phyloP scores from a whole-genome alignment of 1,140 invertebrate genomes.

The Plutomurus gul region DNA sequence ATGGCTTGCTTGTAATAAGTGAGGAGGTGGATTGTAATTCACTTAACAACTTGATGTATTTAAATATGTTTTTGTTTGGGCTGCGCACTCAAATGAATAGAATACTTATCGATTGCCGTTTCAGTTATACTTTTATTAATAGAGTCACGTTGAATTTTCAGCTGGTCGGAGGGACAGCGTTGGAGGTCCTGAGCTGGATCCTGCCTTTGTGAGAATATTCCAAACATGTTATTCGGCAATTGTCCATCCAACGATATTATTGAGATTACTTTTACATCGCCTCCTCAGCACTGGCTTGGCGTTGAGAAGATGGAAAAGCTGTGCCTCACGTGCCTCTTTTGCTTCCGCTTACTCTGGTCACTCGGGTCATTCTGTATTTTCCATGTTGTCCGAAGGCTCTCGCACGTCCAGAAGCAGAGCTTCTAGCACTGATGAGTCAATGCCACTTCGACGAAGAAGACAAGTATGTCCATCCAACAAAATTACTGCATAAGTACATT shows the following conservation, averaged over 20 bases:
- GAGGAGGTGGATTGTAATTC: no score
- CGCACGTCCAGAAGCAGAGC: slow-evolving; percentile 57
- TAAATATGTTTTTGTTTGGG: no score
- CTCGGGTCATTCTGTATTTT: slow-evolving; percentile 53
- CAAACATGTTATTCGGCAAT: slow-evolving; percentile 62
- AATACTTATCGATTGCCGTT: no score
- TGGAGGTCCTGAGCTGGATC: slow-evolving; percentile 53
- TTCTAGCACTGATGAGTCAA: slow-evolving; percentile 58
- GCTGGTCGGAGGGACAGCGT: slow-evolving; percentile 52
- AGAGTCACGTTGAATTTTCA: background rate
- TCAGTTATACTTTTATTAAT: background rate
- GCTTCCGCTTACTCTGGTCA: slow-evolving; percentile 56
- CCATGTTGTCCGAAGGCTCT: slow-evolving; percentile 53
- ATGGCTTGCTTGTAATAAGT: no score
- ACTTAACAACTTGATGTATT: no score
- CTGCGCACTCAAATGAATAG: no score
- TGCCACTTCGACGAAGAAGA: slow-evolving; percentile 58
- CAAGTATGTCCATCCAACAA: slow-evolving; percentile 54
- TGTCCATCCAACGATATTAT: slow-evolving; percentile 65
- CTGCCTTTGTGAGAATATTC: slow-evolving; percentile 58
- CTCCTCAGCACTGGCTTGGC: slow-evolving; percentile 62
- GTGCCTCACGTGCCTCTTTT: slow-evolving; percentile 59
- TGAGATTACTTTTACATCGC: slow-evolving; percentile 66
- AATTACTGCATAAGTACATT: background rate
- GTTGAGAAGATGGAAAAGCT: slow-evolving; percentile 60